Conservation (phyloP, 2,113 vertebrate genomes). For the Euleptes europaea region DNA sequence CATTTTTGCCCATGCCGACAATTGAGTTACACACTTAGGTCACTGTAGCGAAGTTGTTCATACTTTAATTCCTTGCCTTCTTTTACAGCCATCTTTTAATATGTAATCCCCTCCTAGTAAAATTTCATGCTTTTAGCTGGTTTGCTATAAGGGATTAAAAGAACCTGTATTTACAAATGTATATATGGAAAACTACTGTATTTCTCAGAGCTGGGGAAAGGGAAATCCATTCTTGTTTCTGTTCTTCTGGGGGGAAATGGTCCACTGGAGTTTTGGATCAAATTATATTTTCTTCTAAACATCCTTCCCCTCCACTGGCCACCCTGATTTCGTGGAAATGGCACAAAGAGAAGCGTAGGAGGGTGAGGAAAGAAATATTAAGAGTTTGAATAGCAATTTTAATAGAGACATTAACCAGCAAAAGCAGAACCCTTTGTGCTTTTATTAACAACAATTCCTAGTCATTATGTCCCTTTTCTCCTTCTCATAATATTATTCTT, state of each 20-base stretch:
- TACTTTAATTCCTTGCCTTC: neutral
- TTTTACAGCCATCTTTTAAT: neutral
- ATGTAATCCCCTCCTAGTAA: neutral
- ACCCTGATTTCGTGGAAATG: slow-evolving; percentile 50
- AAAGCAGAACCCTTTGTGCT: slow-evolving; percentile 40
- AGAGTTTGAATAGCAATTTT: slow-evolving; percentile 53
- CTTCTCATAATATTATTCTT: slow-evolving; percentile 34
- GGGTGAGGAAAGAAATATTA: slow-evolving; percentile 48
- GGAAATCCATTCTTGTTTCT: slow-evolving; percentile 36
- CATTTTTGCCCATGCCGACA: neutral
- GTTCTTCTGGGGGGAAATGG: neutral
- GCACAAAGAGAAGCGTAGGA: slow-evolving; percentile 7
- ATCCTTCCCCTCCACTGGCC: neutral
- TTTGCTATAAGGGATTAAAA: neutral
- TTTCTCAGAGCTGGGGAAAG: neutral
- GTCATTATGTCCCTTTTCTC: slow-evolving; percentile 32
- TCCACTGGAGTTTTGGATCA: slow-evolving; percentile 49
- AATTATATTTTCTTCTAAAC: slow-evolving; percentile 49
- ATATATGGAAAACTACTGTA: too few species aligned
- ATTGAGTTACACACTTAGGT: neutral
- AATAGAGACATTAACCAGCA: slow-evolving; percentile 52
- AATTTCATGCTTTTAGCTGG: slow-evolving; percentile 8
- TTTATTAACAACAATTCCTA: slow-evolving; percentile 59
- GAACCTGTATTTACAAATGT: too few species aligned
- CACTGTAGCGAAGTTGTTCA: neutral